Percentiles rank a stretch among this genome's conserved stretches.
phyloP scores from a whole-genome alignment of 2,797 vertebrate species.

The Thalassophryne amazonica region DNA sequence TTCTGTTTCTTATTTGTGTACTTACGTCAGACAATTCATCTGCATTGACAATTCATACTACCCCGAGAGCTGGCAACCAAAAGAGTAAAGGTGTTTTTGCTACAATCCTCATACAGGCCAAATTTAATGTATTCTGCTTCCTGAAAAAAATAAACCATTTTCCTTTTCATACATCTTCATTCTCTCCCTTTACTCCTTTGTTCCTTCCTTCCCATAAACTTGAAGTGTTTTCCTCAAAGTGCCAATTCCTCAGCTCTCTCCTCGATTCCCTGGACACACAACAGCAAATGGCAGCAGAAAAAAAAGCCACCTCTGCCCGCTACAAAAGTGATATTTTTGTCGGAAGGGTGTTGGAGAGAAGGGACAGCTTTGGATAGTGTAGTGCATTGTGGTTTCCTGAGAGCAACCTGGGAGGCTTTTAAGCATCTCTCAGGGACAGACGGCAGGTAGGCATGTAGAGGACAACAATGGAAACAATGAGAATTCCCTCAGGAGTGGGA shows the following conservation, averaged over 20 bases:
- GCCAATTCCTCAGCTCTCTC: conserved; percentile 29
- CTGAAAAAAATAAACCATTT: no score
- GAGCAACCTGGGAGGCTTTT: conserved; percentile 66
- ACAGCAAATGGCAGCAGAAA: conserved; percentile 23
- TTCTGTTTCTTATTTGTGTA: no score
- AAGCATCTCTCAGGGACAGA: conserved; percentile 66
- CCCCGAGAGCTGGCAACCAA: no score
- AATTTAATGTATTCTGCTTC: no score
- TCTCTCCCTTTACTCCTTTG: conserved; percentile 5
- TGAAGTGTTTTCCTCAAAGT: conserved; percentile 26
- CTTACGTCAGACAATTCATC: no score
- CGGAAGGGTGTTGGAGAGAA: conserved; percentile 48
- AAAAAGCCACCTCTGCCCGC: conserved; percentile 39
- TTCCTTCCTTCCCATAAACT: conserved; percentile 8
- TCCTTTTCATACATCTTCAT: neutral
- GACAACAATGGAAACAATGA: conserved; percentile 68
- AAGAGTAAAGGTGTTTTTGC: no score
- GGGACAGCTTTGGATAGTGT: conserved; percentile 31
- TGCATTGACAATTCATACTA: no score
- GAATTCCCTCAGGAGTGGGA: conserved; percentile 47
- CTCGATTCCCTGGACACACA: conserved; percentile 29
- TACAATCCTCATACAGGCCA: no score
- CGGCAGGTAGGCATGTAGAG: conserved; percentile 66
- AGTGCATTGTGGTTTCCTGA: conserved; percentile 63
- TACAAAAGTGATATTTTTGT: conserved; percentile 62